Base-by-base conservation (phyloP, 1,140 invertebrate genomes). In the Panagrolaimus sp. region DNA sequence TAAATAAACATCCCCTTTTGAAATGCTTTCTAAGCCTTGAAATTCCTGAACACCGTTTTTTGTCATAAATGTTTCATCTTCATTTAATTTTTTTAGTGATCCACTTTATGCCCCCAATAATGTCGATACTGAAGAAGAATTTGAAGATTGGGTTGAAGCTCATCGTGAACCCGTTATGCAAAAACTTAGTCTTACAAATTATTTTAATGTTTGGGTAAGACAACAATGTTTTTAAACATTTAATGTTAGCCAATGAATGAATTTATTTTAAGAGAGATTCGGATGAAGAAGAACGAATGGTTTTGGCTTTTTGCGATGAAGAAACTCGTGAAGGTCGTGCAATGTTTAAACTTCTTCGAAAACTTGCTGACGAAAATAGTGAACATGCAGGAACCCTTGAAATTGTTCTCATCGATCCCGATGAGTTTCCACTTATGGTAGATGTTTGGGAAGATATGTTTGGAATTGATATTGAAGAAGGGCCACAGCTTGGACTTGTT, bases 381-480 rank as follows among this genome's bases (percentile, higher is more conserved):
- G 81, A 82, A 65, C 79, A 82, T 65, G 80, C 80, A 48, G 80
- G 81, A 63, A 82, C 79, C 14, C 68, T 82, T 1, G 80, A 82
- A 62, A 83, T 82, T 48, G 74, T 82, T 42, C 74, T 82, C n/a
- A 77, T 83, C 25, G 80, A 82, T 69, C 80, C 80, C 46, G 79
- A 82, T 70, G 80, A 82, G 72, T 82, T 82, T 67, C 80, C 80
- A 27, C 69, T 82, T 27, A 82, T 82, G 80, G 81, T 82, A 62
- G 80, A 82, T 62, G 80, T 83, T 11, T 82, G 80, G 80, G 80
- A 82, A 73, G 81, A 81, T 57, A 82, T 82, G 80, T 82, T 82
- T 61, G 80, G 81, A 46, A 82, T 82, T 66, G 80, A 82, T 61
- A 82, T 82, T 65, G 80, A 82, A 65, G 80, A 83, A 65, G 82